phyloP scores from a whole-genome alignment of 2,113 vertebrate genomes.

The Rhabdornis inornatus region DNA sequence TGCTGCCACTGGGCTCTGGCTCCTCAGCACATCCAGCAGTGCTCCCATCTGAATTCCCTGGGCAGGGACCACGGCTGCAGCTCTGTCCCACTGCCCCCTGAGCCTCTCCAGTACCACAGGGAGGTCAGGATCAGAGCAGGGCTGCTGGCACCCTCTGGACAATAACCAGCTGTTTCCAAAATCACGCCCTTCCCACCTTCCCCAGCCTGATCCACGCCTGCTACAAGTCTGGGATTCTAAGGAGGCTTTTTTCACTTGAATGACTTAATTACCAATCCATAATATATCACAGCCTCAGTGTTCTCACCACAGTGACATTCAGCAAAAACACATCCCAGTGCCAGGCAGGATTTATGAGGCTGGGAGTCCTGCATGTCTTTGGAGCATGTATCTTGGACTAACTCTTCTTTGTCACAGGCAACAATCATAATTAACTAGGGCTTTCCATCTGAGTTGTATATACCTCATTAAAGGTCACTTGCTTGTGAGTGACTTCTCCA shows the following conservation, averaged over 20 bases:
- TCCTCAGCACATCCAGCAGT: background rate
- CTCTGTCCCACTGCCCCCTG: background rate
- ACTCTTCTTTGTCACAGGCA: background rate
- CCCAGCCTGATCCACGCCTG: background rate
- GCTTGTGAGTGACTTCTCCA: background rate
- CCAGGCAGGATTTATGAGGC: background rate
- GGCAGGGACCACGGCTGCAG: background rate
- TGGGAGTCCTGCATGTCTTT: background rate
- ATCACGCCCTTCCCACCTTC: background rate
- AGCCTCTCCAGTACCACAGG: background rate
- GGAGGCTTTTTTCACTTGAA: background rate
- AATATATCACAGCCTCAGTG: background rate
- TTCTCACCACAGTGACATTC: background rate
- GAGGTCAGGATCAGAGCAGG: background rate
- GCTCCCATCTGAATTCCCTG: background rate
- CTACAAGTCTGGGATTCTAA: background rate
- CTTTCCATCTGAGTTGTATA: background rate
- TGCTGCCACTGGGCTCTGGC: accelerated
- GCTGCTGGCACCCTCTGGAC: background rate
- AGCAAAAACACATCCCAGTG: background rate
- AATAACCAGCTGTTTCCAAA: background rate
- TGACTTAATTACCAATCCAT: background rate
- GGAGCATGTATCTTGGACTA: background rate
- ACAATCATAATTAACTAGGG: background rate
- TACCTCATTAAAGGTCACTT: slow-evolving; percentile 10